Evolutionary conservation across 2,797 vertebrate species (phyloP), one percentile per base, ranked within the genome.

Genomic region (Oceanodroma leucorhoa): DNA sequence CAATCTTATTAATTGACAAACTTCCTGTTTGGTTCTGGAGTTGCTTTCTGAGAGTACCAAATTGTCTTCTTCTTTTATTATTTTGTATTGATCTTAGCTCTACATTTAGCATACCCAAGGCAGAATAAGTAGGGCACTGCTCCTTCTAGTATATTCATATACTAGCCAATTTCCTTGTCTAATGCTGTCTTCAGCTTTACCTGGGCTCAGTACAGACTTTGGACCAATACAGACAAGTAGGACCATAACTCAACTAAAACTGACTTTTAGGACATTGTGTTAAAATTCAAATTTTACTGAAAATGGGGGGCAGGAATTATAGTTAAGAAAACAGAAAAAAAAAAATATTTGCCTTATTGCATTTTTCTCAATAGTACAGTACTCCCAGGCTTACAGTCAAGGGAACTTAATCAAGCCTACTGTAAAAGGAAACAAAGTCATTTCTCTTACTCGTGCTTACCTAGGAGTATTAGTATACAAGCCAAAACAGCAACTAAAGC

Each of bases 401-500:
- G 8, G 18, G 5, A 81, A 29, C 14, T 80, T 67, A 32, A 46
- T 12, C 10, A 87, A 60, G 3, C 2, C 6, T 10, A 55, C 11
- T 45, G 11, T 32, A 41, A 65, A 72, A 40, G 6, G 30, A 66
- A n/a, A 11, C 13, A 51, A 53, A 79, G 13, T 9, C 0, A 36
- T 85, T 73, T 41, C 36, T 73, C 10, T 40, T 50, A 14, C 22
- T 60, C 18, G 8, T 73, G 82, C 98, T 98, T 97, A 99, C 99
- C 99, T 95, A 98, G 87, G 51, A 99, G 93, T 86, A 98, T 97
- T 80, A 98, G 91, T 67, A 98, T 72, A 77, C 98, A 99, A 93
- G 99, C 96, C 41, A 98, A 83, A 43, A 99, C 50, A 34, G 98
- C 98, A 83, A 99, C 94, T 51, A 99, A 90, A 29, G 97, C 98